Evolutionary conservation across 2,888 invertebrate genomes (phyloP), one percentile per base, ranked within the genome.

Genomic region (Tetranychus truncatus): DNA sequence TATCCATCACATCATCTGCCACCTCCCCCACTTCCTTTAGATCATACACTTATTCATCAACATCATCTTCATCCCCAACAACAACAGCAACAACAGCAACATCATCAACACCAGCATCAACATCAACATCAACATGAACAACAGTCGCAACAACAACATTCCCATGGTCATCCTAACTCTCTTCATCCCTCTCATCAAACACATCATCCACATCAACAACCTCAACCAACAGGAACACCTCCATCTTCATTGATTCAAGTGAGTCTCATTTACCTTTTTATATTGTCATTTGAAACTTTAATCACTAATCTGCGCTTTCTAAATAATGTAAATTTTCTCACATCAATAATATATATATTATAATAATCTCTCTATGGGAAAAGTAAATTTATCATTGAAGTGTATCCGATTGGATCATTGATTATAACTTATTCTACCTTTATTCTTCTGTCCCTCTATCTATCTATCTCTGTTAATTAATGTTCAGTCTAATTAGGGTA

Each of bases 401-500:
- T 55, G 55, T 55, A 55, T 55, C 55, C 9, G 55, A 55, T 55
- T 55, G 55, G 55, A 55, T 55, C 55, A 55, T 55, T 55, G 55
- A 55, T 55, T 55, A 55, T 55, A 55, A 34, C 34, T 34, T 34
- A 34, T 34, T 34, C 66, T 67, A n/a, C 24, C 67, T 67, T 21
- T 67, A 3, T 18, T n/a, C n/a, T 2, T 67, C n/a, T 11, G 9
- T 18, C n/a, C 9, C n/a, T 18, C 11, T 18, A 9, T 67, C n/a
- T 18, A n/a, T 67, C 67, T n/a, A n/a, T 67, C 67, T 67, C 67
- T 67, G 55, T 55, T 55, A 55, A 55, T 55, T 55, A 55, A 55
- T 15, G 9, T 15, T 55, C 7, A 55, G 15, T 9, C 6, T 55
- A 55, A 55, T 55, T 15, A 55, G 15, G 55, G 15, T 55, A 15